Evolutionary conservation across 2,888 invertebrate genomes (phyloP), one percentile per base, ranked within the genome.

Genomic region (Rutpela maculata): DNA sequence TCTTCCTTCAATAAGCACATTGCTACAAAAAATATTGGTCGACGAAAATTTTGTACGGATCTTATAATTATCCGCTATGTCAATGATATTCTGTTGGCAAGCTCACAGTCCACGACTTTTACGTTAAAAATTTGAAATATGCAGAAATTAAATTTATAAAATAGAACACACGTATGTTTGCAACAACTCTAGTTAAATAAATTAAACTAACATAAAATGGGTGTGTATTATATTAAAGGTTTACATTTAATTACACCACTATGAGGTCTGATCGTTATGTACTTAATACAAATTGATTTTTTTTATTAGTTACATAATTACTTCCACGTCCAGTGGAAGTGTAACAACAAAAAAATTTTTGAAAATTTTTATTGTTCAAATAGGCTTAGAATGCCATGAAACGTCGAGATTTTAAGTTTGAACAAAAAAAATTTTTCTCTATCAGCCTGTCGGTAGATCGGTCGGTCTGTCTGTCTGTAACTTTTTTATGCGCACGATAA

Each of bases 101-200:
- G 43, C 43, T n/a, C n/a, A 43, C 12, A 43, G 15, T 15, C 12
- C 43, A 43, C 43, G 15, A 43, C 43, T 15, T 43, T 43, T 43
- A 43, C 43, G 43, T 43, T n/a, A 15, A 43, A 15, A 11, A 43
- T 43, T 43, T 43, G 43, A 43, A 43, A 43, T 43, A 43, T 43
- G 43, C 43, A 43, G 43, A 43, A 43, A 43, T 43, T 15, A 15
- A 43, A 43, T 43, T 43, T 43, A 43, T 43, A 43, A 43, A 43
- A 15, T 43, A 43, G 43, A 43, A 43, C 43, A 43, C 15, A 15
- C 18, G 60, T 12, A 62, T 26, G n/a, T 26, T 22, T 62, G 26
- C 26, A 62, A 57, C 57, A 19, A 62, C 22, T 62, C 31, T 62
- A 62, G 12, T 62, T 62, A 62, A 62, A 26, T 62, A 26, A 62